A percentile compares a stretch with the other conserved stretches of the same genome.
Evolutionary conservation across 2,888 invertebrate species (phyloP).

Genomic region (Druceiella hillmani): DNA sequence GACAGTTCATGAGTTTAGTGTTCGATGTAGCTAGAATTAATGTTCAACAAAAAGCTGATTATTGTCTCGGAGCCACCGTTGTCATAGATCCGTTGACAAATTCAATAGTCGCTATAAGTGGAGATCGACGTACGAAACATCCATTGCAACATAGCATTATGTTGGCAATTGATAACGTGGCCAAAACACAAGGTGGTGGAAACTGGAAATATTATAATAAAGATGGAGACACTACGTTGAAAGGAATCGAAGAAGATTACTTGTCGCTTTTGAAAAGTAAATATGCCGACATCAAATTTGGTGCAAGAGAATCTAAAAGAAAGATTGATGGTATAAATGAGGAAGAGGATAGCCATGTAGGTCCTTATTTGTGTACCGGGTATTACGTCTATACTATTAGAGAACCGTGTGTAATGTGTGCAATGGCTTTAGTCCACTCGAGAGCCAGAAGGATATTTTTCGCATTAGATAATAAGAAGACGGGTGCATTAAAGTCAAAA

Average conservation of each 20-base stretch:
- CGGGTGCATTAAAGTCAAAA: constrained; percentile 67
- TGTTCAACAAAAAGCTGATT: constrained; percentile 10
- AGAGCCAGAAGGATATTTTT: constrained; percentile 79
- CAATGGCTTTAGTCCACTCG: constrained; percentile 94
- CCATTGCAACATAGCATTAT: constrained; percentile 81
- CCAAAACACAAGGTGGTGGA: constrained; percentile 76
- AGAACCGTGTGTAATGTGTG: constrained; percentile 93
- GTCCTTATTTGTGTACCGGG: constrained; percentile 81
- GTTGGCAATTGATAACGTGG: constrained; percentile 81
- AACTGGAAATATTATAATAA: constrained; percentile 46
- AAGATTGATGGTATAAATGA: constrained; percentile 30
- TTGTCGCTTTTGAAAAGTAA: constrained; percentile 33
- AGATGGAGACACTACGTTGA: constrained; percentile 16
- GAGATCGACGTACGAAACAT: constrained; percentile 53
- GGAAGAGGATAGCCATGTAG: constrained; percentile 29
- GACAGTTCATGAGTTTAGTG: constrained; percentile 53
- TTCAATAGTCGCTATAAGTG: constrained; percentile 62
- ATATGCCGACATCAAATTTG: constrained; percentile 38
- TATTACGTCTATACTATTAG: constrained; percentile 75
- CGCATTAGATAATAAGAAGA: constrained; percentile 40
- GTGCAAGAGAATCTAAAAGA: constrained; percentile 37
- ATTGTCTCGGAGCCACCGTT: constrained; percentile 33
- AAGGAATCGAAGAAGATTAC: constrained; percentile 41
- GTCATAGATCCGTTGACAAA: constrained; percentile 68
- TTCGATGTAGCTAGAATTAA: constrained; percentile 48